Evolutionary conservation across 2,113 vertebrate genomes (phyloP), one percentile per base, ranked within the genome.

Genomic region (Actinemys pallida): DNA sequence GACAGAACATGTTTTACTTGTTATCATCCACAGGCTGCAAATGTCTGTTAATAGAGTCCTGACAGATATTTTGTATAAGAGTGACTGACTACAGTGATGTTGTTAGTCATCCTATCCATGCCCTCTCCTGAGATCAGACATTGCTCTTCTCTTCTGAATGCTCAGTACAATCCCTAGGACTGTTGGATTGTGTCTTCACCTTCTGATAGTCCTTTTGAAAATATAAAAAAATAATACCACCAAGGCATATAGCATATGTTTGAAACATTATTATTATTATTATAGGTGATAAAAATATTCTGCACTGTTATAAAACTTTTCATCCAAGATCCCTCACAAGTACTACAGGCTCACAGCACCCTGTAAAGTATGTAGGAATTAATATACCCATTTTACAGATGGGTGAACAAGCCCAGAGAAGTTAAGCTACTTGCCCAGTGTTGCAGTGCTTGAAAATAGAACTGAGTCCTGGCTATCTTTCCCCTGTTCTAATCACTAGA

Each of bases 21-120:
- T 92, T 81, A 84, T 84, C 81, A 93, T 93, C 89, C 2, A 3
- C 2, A 14, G 82, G 94, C 93, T 94, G 89, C 92, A 89, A 96
- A 87, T 93, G 92, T 95, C 94, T 97, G 0, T 0, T 90, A 84
- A 47, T 87, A 90, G 80, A 92, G 90, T 91, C 87, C 56, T 95
- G 95, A 84, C 95, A 97, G 90, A 96, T 88, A 90, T 94, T 97
- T 97, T 94, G 81, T 93, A 89, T 91, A 92, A 96, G 81, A 96
- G 52, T 86, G 93, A 96, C 93, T 25, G 42, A 93, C 94, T 95
- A 50, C 39, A 57, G 49, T 7, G 2, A 92, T 94, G 86, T 22
- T 92, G 54, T 95, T 94, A 92, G 84, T 94, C 84, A 93, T 2
- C 81, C 69, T 56, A 95, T 75, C 62, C 62, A 84, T 93, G 42